Percentiles rank a stretch among this genome's conserved stretches.
Conservation (phyloP, 1,140 invertebrate genomes). For the Atopsyche davidsoni region DNA sequence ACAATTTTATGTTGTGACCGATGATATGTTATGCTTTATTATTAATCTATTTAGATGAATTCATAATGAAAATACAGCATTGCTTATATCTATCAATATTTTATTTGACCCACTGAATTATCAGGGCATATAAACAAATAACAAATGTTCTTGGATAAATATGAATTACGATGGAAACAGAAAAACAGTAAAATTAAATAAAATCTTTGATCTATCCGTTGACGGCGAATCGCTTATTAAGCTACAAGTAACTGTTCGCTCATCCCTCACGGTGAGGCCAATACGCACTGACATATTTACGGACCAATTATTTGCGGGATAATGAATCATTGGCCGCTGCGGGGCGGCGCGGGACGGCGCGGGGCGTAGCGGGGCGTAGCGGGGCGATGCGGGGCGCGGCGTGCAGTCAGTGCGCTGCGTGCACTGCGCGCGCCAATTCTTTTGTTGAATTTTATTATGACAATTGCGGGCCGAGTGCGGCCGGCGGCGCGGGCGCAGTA, state of each 20-base stretch:
- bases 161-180: too few relatives aligned
- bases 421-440: constrained; percentile 11
- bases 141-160: too few relatives aligned
- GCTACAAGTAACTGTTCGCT: neutral
- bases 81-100: too few relatives aligned
- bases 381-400: neutral
- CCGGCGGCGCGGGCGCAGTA: constrained; percentile 3
- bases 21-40: too few relatives aligned
- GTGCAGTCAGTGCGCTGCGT: neutral
- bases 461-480: constrained; percentile 6
- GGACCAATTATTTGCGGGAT: constrained; percentile 28
- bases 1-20: too few relatives aligned
- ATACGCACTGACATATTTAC: constrained; percentile 29
- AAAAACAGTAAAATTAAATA: too few relatives aligned
- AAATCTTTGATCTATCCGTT: too few relatives aligned
- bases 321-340: constrained; percentile 21
- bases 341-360: too few relatives aligned
- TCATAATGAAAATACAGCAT: too few relatives aligned
- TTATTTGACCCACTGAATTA: too few relatives aligned
- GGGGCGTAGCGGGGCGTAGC: neutral
- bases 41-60: too few relatives aligned
- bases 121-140: too few relatives aligned
- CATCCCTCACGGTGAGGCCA: constrained; percentile 4
- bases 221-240: neutral
- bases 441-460: constrained; percentile 24